Percentiles rank a stretch among this genome's conserved stretches.
phyloP scores from a whole-genome alignment of 1,140 invertebrate genomes.

The Harpegnathos saltator region DNA sequence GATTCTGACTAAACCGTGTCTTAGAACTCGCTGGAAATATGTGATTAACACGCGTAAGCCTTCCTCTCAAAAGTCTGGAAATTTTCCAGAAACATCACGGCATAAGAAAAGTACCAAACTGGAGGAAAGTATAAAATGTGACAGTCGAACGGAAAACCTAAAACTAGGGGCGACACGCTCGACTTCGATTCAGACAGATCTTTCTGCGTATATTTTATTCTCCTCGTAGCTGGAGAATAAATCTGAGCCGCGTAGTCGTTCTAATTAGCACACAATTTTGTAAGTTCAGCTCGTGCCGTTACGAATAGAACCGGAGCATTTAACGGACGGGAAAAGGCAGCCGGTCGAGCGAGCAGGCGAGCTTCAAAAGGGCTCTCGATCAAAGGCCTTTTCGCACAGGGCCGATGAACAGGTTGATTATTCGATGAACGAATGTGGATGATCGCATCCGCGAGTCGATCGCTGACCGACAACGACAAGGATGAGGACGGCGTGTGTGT shows the following conservation, averaged over 20 bases:
- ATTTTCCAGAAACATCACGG: neutral
- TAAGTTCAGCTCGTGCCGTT: constrained; percentile 15
- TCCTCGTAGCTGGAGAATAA: neutral
- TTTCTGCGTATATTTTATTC: constrained; percentile 18
- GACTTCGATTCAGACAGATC: neutral
- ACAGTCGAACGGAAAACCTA: neutral
- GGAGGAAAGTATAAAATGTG: neutral
- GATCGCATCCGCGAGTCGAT: neutral
- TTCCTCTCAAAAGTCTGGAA: too few species aligned
- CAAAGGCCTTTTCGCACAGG: neutral
- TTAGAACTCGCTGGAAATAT: too few species aligned
- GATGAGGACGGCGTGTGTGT: neutral
- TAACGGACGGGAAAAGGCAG: neutral
- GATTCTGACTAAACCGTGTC: too few species aligned
- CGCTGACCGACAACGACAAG: neutral
- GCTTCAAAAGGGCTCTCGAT: neutral
- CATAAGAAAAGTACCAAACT: neutral
- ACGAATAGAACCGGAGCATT: neutral
- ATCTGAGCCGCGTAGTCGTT: neutral
- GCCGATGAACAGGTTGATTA: constrained; percentile 2
- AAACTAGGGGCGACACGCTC: neutral
- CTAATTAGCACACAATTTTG: neutral
- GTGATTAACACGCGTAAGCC: too few species aligned
- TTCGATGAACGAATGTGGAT: constrained; percentile 24
- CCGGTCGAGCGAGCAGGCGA: too few species aligned